phyloP scores from a whole-genome alignment of 2,888 invertebrate genomes.

The Ryuthela nishihirai region DNA sequence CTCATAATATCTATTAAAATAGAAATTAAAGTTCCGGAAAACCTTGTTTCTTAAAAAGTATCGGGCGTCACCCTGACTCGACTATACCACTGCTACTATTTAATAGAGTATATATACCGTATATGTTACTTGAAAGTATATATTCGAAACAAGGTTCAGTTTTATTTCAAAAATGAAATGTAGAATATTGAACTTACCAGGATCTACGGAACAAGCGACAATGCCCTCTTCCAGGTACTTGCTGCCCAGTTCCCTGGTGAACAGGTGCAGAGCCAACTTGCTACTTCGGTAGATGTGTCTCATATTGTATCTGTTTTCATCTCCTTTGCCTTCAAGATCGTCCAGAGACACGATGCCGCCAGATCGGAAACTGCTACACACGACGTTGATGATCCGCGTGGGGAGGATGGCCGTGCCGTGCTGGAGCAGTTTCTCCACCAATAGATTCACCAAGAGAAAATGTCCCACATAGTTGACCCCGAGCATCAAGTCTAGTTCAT shows the following conservation, averaged over 20 bases:
- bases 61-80: too few species aligned
- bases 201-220: slow-evolving; percentile 26
- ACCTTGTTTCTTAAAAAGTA: too few species aligned
- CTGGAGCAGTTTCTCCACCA: slow-evolving; percentile 37
- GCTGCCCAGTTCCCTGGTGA: slow-evolving; percentile 29
- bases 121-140: neutral
- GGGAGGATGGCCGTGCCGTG: slow-evolving; percentile 15
- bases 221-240: slow-evolving; percentile 19
- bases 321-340: slow-evolving; percentile 25
- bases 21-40: too few species aligned
- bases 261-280: slow-evolving; percentile 33
- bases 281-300: slow-evolving; percentile 24
- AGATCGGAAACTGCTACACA: slow-evolving; percentile 38
- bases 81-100: too few species aligned
- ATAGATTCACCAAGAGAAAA: slow-evolving; percentile 40
- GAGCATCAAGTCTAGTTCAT: slow-evolving; percentile 42
- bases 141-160: neutral
- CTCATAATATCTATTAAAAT: too few species aligned
- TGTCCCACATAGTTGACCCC: slow-evolving; percentile 43
- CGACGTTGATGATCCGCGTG: slow-evolving; percentile 39
- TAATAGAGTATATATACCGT: too few species aligned
- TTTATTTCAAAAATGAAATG: neutral
- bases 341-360: slow-evolving; percentile 32
- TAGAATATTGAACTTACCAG: slow-evolving; percentile 16
- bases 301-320: slow-evolving; percentile 19